Conservation (phyloP, 2,113 vertebrate species). For the Chamaetylas fuelleborni region DNA sequence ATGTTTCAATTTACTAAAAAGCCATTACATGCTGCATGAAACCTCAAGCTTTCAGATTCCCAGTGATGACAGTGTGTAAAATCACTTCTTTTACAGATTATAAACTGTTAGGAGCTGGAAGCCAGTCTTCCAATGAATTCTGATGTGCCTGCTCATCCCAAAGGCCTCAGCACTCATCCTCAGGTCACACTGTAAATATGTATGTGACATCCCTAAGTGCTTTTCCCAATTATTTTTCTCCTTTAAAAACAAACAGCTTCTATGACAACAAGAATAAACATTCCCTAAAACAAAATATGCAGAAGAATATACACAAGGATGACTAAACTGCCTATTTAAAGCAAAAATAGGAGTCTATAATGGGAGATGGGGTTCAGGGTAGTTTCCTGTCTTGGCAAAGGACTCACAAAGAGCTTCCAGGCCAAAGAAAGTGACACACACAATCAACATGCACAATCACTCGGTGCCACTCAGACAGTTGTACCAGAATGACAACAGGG, state of each 20-base stretch:
- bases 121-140: neutral
- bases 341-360: neutral
- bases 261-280: neutral
- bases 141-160: neutral
- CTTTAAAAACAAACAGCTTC: neutral
- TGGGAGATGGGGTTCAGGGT: neutral
- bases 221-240: neutral
- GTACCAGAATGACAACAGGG: neutral
- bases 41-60: neutral
- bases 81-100: neutral
- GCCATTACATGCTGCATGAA: neutral
- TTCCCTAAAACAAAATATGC: neutral
- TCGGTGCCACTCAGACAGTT: accelerated
- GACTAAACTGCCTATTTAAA: neutral
- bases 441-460: accelerated
- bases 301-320: neutral
- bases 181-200: neutral
- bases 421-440: accelerated
- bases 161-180: neutral
- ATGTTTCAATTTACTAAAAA: neutral
- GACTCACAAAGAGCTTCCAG: neutral
- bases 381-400: neutral
- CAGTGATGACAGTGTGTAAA: neutral
- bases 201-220: neutral
- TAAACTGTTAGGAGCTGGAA: neutral